These are phyloP conservation scores for Hycleus cichorii DNA, from an alignment of 1,140 invertebrate genomes.

Conservation along the genomic window DNA sequence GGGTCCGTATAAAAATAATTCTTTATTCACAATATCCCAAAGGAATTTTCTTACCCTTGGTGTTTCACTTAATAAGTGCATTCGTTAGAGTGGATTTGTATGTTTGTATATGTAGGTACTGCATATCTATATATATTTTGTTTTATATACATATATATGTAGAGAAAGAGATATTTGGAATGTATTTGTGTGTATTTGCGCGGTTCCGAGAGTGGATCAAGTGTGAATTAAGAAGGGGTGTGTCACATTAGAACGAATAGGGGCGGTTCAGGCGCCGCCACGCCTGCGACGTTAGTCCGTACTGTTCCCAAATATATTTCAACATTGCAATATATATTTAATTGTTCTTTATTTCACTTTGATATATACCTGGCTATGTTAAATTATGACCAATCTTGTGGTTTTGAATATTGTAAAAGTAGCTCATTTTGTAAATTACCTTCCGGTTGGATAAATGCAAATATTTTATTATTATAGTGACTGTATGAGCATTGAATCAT, in stretches of 20 bases:
- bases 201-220: constrained; percentile 28
- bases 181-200: constrained; percentile 18
- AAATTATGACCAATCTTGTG: no score
- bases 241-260: constrained; percentile 25
- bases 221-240: constrained; percentile 33
- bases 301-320: no score
- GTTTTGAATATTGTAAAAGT: no score
- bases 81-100: constrained; percentile 16
- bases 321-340: no score
- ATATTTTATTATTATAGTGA: no score
- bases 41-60: constrained; percentile 21
- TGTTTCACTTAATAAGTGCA: constrained; percentile 32
- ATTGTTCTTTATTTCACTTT: no score
- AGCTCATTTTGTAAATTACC: no score
- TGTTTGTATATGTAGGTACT: neutral
- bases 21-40: constrained; percentile 25
- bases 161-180: neutral
- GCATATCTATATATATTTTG: neutral
- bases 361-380: no score
- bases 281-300: constrained; percentile 26
- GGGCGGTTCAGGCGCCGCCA: constrained; percentile 26
- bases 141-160: neutral
- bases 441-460: no score
- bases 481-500: no score
- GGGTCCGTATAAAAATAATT: constrained; percentile 25